Evolutionary conservation across 1,140 invertebrate species (phyloP).

Genomic region (Diploscapter pachys): DNA sequence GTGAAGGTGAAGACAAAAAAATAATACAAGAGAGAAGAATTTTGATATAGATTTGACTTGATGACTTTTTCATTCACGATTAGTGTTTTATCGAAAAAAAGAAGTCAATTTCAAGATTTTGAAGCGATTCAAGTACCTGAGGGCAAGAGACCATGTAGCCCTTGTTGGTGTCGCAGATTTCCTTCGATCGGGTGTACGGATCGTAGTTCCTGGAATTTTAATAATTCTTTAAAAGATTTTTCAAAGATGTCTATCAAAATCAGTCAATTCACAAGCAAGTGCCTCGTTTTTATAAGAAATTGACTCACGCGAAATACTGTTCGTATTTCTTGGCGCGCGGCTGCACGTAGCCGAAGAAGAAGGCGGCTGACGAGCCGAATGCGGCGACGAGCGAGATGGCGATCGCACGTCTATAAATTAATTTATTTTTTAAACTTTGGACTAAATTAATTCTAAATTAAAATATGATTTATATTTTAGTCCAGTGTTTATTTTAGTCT

Average conservation of each 20-base stretch:
- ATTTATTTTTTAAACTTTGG: neutral
- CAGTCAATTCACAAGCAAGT: conserved; percentile 3
- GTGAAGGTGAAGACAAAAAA: no score
- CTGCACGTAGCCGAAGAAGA: conserved; percentile 45
- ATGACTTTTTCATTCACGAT: no score
- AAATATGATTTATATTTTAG: no score
- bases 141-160: conserved; percentile 52
- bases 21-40: no score
- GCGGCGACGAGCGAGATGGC: conserved; percentile 30
- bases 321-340: conserved; percentile 47
- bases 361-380: conserved; percentile 30
- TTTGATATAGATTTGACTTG: no score
- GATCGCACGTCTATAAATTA: conserved; percentile 27
- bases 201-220: conserved; percentile 51
- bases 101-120: no score
- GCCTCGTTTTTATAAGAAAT: neutral
- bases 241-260: conserved; percentile 1
- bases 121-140: conserved; percentile 35
- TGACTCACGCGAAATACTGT: conserved; percentile 46
- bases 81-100: no score
- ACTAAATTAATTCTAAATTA: no score
- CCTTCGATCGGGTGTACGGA: conserved; percentile 48
- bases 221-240: neutral
- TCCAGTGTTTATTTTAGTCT: no score
- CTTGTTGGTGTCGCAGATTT: conserved; percentile 50